Evolutionary conservation across 2,888 invertebrate species (phyloP), one percentile per base, ranked within the genome.

Genomic region (Lasioglossum vierecki): DNA sequence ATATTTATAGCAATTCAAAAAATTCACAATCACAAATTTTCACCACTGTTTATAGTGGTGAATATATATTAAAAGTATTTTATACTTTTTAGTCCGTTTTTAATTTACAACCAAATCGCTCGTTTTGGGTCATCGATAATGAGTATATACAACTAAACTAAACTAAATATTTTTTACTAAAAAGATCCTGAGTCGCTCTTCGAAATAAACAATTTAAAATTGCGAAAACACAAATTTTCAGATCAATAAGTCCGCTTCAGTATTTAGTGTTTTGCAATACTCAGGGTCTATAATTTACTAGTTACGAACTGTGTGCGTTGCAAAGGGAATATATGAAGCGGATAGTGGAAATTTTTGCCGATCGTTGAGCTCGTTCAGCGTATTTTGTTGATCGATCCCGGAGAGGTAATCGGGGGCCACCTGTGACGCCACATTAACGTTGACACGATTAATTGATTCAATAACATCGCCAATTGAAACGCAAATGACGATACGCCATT

Each of bases 361-460:
- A 57, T 26, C 57, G 60, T 26, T 9, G n/a, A 60, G 26, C 60
- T 63, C 63, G 63, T 15, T 1, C 5, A 13, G 26, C 63, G 30
- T 63, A 63, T 30, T 63, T 30, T 15, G 30, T 57, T 39, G 41
- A 49, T n/a, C 68, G 39, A 49, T 68, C 68, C 46, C n/a, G 35
- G 18, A 3, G n/a, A 5, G 68, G 26, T n/a, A 30, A 68, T 49
- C 68, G 22, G 22, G 26, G 53, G 1, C 26, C n/a, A 9, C n/a
- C 41, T 22, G 57, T 30, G 68, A 57, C 66, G 39, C 53, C 75
- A 35, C 41, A 49, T 49, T 26, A 49, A 68, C 72, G 46, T 74
- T 46, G 46, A 57, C 78, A 46, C 35, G 73, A 74, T 76, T 79
- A 83, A 83, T 79, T 83, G 79, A 71, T 66, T 76, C 60, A 68